Evolutionary conservation across 1,140 invertebrate genomes (phyloP), one percentile per base, ranked within the genome.

Genomic region (Penaeus japonicus): DNA sequence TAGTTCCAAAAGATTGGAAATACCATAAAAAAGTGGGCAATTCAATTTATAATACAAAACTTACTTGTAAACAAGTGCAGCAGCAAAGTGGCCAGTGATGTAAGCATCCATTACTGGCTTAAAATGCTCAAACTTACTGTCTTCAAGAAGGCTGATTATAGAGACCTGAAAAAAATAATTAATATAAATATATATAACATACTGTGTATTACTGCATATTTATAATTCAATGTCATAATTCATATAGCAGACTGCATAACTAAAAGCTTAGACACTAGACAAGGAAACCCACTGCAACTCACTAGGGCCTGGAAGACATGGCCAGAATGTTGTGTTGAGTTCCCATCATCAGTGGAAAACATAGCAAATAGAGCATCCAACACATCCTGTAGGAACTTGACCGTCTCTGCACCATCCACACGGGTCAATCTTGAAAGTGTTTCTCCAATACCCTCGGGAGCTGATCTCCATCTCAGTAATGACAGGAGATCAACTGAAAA

Each of bases 321-420:
- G 30, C 95, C 95, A 39, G 95, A 96, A 92, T 95, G 94, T 0
- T 94, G 92, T 53, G 95, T 95, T 1, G 94, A 97, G 91, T 98
- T 97, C 1, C 97, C 97, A 92, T 99, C 96, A 93, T 98, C 97
- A 53, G 96, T 98, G 57, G 96, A 98, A 92, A 98, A 98, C 94
- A 99, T 96, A 22, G 97, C 96, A 92, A 99, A 99, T 0, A 99
- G 92, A 0, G 97, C 97, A 92, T 99, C 98, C 1, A 99, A 93
- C 27, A 99, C 97, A 92, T 99, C 98, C 92, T 99, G 97, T 2
- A 99, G 93, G 93, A 99, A 99, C 93, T 99, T 99, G 0, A 99
- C 97, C n/a, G 98, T 93, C 92, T 99, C 98, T 92, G 98, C 97
- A 24, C 95, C 95, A 91, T 97, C 95, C 0, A 99, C 92, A 1